These are phyloP conservation scores for Cotesia congregata DNA, from an alignment of 2,888 invertebrate genomes.

Conservation along the genomic window DNA sequence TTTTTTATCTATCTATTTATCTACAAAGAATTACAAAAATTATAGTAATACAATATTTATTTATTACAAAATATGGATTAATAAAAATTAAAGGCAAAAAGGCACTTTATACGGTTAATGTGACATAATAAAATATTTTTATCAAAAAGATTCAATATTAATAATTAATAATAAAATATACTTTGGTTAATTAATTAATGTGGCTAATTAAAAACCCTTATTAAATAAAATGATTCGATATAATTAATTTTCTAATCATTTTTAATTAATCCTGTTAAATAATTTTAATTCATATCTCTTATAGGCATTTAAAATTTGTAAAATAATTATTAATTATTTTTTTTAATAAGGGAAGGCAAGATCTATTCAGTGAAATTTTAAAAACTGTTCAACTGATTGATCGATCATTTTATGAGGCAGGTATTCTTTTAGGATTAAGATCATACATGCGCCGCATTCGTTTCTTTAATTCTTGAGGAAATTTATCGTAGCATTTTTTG, in stretches of 20 bases:
- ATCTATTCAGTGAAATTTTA: not conserved
- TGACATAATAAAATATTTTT: not conserved
- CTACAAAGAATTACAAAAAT: not conserved
- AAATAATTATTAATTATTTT: no score
- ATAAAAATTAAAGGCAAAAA: slow-evolving; percentile 15
- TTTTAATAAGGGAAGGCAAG: not conserved
- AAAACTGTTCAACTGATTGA: not conserved
- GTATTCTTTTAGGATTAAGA: slow-evolving; percentile 77
- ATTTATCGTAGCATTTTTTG: slow-evolving; percentile 97
- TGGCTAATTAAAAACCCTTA: not conserved
- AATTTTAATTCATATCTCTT: no score
- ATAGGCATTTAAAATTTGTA: no score
- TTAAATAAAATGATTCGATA: no score
- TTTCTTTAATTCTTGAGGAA: slow-evolving; percentile 93
- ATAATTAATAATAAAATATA: not conserved
- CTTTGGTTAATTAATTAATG: slow-evolving; percentile 10
- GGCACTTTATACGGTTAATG: slow-evolving; percentile 15
- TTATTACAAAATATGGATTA: slow-evolving; percentile 23
- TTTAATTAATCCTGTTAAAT: no score
- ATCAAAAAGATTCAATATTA: slow-evolving; percentile 5
- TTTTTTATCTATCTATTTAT: no score
- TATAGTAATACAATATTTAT: slow-evolving; percentile 14
- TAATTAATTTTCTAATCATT: no score
- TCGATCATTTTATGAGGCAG: slow-evolving; percentile 58
- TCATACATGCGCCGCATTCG: slow-evolving; percentile 92